phyloP scores from a whole-genome alignment of 2,113 vertebrate genomes.

The Caranx ignobilis region DNA sequence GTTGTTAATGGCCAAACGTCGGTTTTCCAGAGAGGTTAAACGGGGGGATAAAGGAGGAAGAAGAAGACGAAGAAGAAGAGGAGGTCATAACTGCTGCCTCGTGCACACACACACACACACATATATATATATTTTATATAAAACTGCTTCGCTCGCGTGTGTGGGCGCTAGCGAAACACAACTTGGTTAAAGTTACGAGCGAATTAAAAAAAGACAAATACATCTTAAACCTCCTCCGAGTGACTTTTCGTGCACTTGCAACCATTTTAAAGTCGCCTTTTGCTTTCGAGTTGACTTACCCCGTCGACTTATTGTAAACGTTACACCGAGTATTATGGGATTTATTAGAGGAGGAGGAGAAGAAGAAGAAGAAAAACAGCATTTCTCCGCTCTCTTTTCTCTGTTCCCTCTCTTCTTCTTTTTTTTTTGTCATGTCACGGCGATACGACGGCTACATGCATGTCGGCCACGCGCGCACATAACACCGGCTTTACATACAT shows the following conservation, averaged over 20 bases:
- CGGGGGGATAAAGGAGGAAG: neutral
- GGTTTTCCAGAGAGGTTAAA: neutral
- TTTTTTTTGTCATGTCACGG: slow-evolving; percentile 69
- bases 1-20: neutral
- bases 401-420: slow-evolving; percentile 7
- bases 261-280: slow-evolving; percentile 60
- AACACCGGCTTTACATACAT: slow-evolving; percentile 80
- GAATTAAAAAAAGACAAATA: neutral
- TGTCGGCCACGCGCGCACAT: slow-evolving; percentile 43
- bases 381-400: slow-evolving; percentile 24
- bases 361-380: neutral
- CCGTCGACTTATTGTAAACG: slow-evolving; percentile 33
- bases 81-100: slow-evolving; percentile 2
- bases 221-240: slow-evolving; percentile 10
- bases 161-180: neutral
- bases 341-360: neutral
- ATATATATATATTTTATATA: neutral
- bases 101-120: neutral
- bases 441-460: slow-evolving; percentile 9
- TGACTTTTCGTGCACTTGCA: slow-evolving; percentile 66
- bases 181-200: slow-evolving; percentile 54
- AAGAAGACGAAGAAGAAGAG: neutral
- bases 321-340: slow-evolving; percentile 6
- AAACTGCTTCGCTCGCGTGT: slow-evolving; percentile 14
- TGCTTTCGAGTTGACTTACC: neutral